Evolutionary conservation across 2,888 invertebrate genomes (phyloP).

Genomic region (Exephanes ischioxanthus): DNA sequence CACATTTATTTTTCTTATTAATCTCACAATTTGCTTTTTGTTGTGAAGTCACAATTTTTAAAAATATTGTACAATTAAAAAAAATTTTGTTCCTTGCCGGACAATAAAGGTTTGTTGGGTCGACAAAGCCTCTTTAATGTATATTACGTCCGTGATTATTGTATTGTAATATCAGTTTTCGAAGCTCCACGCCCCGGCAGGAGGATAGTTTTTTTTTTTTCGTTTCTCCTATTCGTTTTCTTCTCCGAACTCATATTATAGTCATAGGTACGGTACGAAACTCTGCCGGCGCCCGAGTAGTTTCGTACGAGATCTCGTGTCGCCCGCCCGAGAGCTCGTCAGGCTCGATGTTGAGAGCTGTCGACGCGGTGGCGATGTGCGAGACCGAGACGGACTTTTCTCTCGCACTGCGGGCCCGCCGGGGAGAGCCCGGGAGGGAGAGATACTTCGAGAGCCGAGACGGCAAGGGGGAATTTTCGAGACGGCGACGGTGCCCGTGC

Average conservation of each 20-base stretch:
- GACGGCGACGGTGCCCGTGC: slow-evolving; percentile 25
- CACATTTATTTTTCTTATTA: too few relatives aligned
- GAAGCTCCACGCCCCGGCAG: slow-evolving; percentile 61
- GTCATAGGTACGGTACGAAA: slow-evolving; percentile 41
- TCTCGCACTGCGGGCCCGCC: slow-evolving; percentile 18
- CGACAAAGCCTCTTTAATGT: too few relatives aligned
- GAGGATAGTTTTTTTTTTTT: slow-evolving; percentile 26
- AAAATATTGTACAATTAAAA: too few relatives aligned
- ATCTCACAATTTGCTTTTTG: too few relatives aligned
- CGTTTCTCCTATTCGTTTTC: slow-evolving; percentile 46
- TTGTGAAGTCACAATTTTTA: too few relatives aligned
- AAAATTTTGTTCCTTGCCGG: too few relatives aligned
- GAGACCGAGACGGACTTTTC: slow-evolving; percentile 51
- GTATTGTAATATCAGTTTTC: slow-evolving; percentile 41
- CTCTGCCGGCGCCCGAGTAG: slow-evolving; percentile 32
- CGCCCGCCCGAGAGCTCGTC: slow-evolving; percentile 8
- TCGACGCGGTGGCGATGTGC: slow-evolving; percentile 52
- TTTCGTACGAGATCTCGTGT: slow-evolving; percentile 38
- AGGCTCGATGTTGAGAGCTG: slow-evolving; percentile 50
- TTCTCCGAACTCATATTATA: slow-evolving; percentile 52
- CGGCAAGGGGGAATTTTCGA: slow-evolving; percentile 31
- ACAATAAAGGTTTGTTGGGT: too few relatives aligned
- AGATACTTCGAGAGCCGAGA: slow-evolving; percentile 12
- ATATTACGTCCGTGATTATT: background rate
- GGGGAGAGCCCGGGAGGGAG: slow-evolving; percentile 21